Conservation (phyloP, 2,888 invertebrate species). For the Subacronicta megacephala region DNA sequence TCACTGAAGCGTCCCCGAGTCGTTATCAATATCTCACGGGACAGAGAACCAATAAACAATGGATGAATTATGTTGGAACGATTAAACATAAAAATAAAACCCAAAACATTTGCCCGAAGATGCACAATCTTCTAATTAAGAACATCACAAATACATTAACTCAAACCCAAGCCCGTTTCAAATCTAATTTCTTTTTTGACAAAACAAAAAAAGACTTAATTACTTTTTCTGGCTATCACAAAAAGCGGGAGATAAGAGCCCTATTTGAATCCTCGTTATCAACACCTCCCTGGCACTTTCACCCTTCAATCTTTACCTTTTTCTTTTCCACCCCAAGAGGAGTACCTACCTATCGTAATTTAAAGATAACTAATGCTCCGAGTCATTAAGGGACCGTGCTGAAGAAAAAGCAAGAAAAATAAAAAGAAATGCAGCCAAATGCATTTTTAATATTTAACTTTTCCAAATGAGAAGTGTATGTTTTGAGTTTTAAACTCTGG, state of each 20-base stretch:
- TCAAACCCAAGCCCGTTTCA: conserved; percentile 65
- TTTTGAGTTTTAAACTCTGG: conserved; percentile 38
- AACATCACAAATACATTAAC: conserved; percentile 84
- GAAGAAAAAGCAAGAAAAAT: conserved; percentile 64
- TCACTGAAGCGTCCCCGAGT: conserved; percentile 37
- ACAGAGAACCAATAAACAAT: conserved; percentile 39
- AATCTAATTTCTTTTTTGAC: conserved; percentile 81
- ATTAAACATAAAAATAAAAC: conserved; percentile 55
- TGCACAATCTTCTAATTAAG: conserved; percentile 77
- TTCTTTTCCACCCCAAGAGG: conserved; percentile 67
- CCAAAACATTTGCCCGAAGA: conserved; percentile 58
- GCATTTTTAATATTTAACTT: conserved; percentile 79
- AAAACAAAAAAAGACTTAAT: conserved; percentile 83
- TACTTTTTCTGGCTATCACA: conserved; percentile 84
- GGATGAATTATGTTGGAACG: conserved; percentile 49
- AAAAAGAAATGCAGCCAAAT: conserved; percentile 76
- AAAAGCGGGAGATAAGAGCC: conserved; percentile 81
- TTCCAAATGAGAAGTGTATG: conserved; percentile 35
- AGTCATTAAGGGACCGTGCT: conserved; percentile 81
- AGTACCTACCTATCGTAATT: conserved; percentile 84
- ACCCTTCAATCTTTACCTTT: conserved; percentile 78
- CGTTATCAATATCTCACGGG: conserved; percentile 52
- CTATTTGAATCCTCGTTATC: conserved; percentile 85
- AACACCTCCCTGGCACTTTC: conserved; percentile 76
- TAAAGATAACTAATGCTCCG: conserved; percentile 86